Evolutionary conservation across 1,140 invertebrate genomes (phyloP), one percentile per base, ranked within the genome.

Genomic region (Drosophila kepulauana): DNA sequence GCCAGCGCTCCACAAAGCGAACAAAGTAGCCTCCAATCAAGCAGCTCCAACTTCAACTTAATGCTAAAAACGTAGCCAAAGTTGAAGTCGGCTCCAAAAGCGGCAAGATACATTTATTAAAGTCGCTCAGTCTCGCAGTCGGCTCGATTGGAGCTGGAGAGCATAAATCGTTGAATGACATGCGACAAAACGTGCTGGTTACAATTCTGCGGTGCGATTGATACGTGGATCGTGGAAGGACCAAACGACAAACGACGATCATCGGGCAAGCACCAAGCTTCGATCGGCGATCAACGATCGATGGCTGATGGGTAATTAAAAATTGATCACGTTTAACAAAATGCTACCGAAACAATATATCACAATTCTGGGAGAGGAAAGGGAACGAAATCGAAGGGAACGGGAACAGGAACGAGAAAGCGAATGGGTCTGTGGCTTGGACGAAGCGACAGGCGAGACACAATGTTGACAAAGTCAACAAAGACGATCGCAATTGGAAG

Each of bases 281-380:
- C 30, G 30, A 33, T 33, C 30, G 2, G 10, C 61, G 57, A 74
- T 74, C 57, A 20, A 67, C 71, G 79, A 54, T 51, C 75, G 81
- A 63, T 76, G 79, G 65, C 68, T 87, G 82, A 87, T 85, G 86
- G 85, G 85, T 89, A 89, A 89, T 89, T 89, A 89, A 89, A 89
- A 89, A 89, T 89, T 89, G 85, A 89, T 89, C 85, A 89, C 85
- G 85, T 89, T 89, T 89, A 89, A 90, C 85, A 89, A 89, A 89
- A 88, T 89, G 85, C 85, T 89, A 85, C 86, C 69, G 84, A 89
- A 85, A 90, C 85, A 89, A 89, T 89, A 89, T 89, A 89, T 89
- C 85, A 89, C 85, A 90, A 41, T 63, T 33, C 33, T 49, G 54
- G 13, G 28, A 25, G 35, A 16, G 20, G 33, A 35, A n/a, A 13